Evolutionary conservation across 1,140 invertebrate genomes (phyloP).

Genomic region (Lordiphosa stackelbergi): DNA sequence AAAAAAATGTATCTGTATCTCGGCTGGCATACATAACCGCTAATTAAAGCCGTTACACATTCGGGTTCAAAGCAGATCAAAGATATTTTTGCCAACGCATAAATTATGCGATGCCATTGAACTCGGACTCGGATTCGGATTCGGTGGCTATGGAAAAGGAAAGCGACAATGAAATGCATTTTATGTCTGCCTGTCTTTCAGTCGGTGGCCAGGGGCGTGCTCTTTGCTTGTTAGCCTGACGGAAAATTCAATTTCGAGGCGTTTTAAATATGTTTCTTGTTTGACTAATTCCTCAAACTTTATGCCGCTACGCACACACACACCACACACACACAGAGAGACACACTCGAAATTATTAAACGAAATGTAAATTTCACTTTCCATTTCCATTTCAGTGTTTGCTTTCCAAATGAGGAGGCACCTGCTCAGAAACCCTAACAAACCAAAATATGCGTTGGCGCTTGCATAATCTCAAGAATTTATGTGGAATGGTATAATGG

Average conservation of each 20-base stretch:
- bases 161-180: slow-evolving; percentile 70
- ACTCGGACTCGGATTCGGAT: slow-evolving; percentile 45
- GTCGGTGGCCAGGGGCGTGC: slow-evolving; percentile 2
- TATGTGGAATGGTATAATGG: slow-evolving; percentile 25
- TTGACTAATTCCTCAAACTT: slow-evolving; percentile 63
- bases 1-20: slow-evolving; percentile 5
- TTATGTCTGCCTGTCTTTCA: slow-evolving; percentile 24
- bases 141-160: slow-evolving; percentile 36
- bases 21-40: slow-evolving; percentile 10
- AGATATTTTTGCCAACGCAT: slow-evolving; percentile 28
- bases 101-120: slow-evolving; percentile 59
- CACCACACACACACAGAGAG: slow-evolving; percentile 26
- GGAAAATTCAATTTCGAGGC: slow-evolving; percentile 26
- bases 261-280: slow-evolving; percentile 29
- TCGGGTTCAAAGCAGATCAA: slow-evolving; percentile 10
- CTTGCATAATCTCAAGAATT: slow-evolving; percentile 68
- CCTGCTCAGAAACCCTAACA: slow-evolving; percentile 43
- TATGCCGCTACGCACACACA: slow-evolving; percentile 54
- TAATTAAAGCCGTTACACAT: slow-evolving; percentile 13
- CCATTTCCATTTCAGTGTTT: slow-evolving; percentile 65
- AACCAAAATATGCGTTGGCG: slow-evolving; percentile 36
- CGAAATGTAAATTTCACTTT: slow-evolving; percentile 73
- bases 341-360: slow-evolving; percentile 61
- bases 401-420: slow-evolving; percentile 64
- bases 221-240: slow-evolving; percentile 10